Evolutionary conservation across 2,797 vertebrate species (phyloP).

Genomic region (Lagodon rhomboides): DNA sequence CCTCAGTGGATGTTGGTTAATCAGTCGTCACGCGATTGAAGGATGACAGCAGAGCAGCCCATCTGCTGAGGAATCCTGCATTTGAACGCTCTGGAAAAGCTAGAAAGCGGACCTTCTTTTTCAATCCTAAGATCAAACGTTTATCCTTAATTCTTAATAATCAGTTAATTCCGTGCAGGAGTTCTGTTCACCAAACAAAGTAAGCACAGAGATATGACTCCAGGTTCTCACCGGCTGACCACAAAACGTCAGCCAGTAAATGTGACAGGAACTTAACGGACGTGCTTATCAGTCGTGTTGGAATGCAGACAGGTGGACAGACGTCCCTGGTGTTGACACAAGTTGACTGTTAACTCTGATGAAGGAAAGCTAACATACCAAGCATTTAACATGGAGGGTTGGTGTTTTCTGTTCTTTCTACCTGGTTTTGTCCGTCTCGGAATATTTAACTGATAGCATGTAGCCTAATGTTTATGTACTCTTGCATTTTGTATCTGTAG

Average conservation of each 20-base stretch:
- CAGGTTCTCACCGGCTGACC: neutral
- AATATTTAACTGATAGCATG: slow-evolving; percentile 70
- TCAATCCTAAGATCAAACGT: neutral
- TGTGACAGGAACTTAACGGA: neutral
- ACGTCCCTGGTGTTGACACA: neutral
- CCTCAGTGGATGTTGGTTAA: neutral
- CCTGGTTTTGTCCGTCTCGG: slow-evolving; percentile 10
- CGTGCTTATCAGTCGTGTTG: no score
- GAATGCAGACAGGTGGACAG: no score
- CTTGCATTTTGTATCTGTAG: slow-evolving; percentile 62
- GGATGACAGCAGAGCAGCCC: neutral
- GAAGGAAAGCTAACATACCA: neutral
- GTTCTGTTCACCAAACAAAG: neutral
- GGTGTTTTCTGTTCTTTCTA: neutral
- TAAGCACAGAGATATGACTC: neutral
- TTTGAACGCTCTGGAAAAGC: neutral
- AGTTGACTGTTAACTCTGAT: neutral
- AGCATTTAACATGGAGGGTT: slow-evolving; percentile 7
- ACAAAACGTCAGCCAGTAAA: neutral
- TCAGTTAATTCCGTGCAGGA: neutral
- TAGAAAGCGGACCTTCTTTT: neutral
- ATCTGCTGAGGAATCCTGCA: neutral
- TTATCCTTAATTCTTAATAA: neutral
- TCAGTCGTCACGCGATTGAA: neutral
- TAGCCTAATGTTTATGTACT: slow-evolving; percentile 60